A percentile compares a stretch with the other conserved stretches of the same genome.
Evolutionary conservation across 2,113 vertebrate genomes (phyloP).

Genomic region (Catagonus wagneri): DNA sequence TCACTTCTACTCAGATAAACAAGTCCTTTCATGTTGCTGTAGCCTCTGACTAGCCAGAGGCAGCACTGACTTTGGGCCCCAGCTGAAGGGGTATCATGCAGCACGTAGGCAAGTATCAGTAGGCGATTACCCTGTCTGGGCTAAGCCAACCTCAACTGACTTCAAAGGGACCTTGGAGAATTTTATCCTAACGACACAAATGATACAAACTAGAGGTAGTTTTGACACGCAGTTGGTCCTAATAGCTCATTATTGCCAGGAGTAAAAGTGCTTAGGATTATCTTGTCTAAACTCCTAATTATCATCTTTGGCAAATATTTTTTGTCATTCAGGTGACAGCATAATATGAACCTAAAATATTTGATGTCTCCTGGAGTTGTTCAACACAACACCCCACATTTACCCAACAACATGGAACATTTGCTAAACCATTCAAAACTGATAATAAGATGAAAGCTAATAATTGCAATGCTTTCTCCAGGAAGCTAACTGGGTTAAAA

Average conservation of each 20-base stretch:
- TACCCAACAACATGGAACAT: background rate
- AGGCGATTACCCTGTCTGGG: background rate
- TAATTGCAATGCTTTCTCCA: background rate
- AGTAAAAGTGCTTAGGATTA: background rate
- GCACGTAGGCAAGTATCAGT: background rate
- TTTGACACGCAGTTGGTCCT: background rate
- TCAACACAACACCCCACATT: background rate
- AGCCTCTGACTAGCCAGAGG: background rate
- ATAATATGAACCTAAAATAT: background rate
- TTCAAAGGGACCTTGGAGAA: background rate
- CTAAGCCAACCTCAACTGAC: background rate
- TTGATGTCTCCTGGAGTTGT: background rate
- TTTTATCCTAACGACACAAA: background rate
- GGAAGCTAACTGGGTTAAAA: background rate
- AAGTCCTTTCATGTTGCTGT: background rate
- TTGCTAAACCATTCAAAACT: background rate
- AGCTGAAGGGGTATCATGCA: background rate
- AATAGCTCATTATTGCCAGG: background rate
- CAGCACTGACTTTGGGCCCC: background rate
- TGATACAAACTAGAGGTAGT: background rate
- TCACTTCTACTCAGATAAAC: background rate
- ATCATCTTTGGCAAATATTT: background rate
- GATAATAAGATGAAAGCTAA: background rate
- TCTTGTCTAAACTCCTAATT: background rate
- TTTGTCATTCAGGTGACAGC: background rate